These are phyloP conservation scores for Pandemis cinnamomeana DNA, from an alignment of 2,888 invertebrate species.

Conservation along the genomic window DNA sequence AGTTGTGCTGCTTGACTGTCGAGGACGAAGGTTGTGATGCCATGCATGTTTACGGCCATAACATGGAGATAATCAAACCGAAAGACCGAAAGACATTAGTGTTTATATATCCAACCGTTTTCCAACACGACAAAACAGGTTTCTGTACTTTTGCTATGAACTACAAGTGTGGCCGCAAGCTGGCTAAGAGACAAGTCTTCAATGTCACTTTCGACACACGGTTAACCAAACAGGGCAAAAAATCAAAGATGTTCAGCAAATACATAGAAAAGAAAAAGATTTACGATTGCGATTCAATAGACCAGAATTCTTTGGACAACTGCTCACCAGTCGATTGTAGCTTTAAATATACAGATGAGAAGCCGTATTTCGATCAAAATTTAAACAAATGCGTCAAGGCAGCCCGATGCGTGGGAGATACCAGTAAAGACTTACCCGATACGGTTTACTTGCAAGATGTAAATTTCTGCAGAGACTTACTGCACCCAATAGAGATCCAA, in stretches of 20 bases:
- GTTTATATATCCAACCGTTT: conserved; percentile 32
- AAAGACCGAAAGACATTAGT: conserved; percentile 19
- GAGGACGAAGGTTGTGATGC: conserved; percentile 17
- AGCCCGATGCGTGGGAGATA: conserved; percentile 11
- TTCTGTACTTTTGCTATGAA: conserved; percentile 25
- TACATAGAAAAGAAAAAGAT: conserved; percentile 17
- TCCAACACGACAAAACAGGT: conserved; percentile 33
- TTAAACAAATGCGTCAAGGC: conserved; percentile 29
- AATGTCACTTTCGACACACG: conserved; percentile 34
- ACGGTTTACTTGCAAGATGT: conserved; percentile 27
- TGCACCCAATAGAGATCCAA: conserved; percentile 19
- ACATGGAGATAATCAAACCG: conserved; percentile 11
- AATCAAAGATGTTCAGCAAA: conserved; percentile 16
- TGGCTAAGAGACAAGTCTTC: conserved; percentile 7
- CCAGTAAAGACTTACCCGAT: conserved; percentile 16
- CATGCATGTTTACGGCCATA: conserved; percentile 22
- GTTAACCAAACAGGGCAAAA: neutral
- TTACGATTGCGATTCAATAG: conserved; percentile 21
- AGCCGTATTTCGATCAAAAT: conserved; percentile 21
- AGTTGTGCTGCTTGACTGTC: conserved; percentile 22
- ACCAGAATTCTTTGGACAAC: conserved; percentile 24
- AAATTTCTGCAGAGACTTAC: conserved; percentile 34
- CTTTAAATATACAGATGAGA: conserved; percentile 30
- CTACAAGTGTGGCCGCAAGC: conserved; percentile 15
- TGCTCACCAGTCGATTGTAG: conserved; percentile 32